These are phyloP conservation scores for Lagorchestes hirsutus DNA, from an alignment of 2,797 vertebrate genomes.

Conservation along the genomic window DNA sequence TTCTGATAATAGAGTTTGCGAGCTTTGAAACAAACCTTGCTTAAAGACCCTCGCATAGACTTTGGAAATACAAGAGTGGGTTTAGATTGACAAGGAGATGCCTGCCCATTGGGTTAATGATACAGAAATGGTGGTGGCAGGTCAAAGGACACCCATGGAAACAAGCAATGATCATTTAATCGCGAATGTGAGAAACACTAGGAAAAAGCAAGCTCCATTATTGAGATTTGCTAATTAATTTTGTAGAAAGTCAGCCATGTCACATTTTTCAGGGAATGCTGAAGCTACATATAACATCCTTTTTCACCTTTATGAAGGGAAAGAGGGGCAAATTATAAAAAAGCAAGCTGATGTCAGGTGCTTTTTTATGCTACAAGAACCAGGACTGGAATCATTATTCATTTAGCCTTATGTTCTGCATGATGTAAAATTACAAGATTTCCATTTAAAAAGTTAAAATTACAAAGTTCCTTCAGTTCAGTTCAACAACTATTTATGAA, in stretches of 20 bases:
- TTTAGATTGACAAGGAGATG: neutral
- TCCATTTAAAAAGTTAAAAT: neutral
- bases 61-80: neutral
- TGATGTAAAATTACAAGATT: neutral
- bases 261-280: neutral
- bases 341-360: neutral
- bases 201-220: neutral
- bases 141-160: neutral
- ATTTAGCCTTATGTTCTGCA: neutral
- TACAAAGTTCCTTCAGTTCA: neutral
- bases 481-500: slow-evolving; percentile 3
- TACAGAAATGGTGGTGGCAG: neutral
- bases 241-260: neutral
- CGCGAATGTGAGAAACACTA: neutral
- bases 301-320: neutral
- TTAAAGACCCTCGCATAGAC: neutral
- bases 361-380: neutral
- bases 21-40: neutral
- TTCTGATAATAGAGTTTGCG: neutral
- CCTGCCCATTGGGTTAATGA: neutral
- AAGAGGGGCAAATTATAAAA: neutral
- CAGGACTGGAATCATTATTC: neutral
- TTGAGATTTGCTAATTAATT: slow-evolving; percentile 9
- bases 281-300: neutral
- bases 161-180: neutral